Percentiles rank a stretch among this genome's conserved stretches.
These are phyloP conservation scores for Rhombomys opimus DNA, from an alignment of 2,113 vertebrate species.

Conservation along the genomic window DNA sequence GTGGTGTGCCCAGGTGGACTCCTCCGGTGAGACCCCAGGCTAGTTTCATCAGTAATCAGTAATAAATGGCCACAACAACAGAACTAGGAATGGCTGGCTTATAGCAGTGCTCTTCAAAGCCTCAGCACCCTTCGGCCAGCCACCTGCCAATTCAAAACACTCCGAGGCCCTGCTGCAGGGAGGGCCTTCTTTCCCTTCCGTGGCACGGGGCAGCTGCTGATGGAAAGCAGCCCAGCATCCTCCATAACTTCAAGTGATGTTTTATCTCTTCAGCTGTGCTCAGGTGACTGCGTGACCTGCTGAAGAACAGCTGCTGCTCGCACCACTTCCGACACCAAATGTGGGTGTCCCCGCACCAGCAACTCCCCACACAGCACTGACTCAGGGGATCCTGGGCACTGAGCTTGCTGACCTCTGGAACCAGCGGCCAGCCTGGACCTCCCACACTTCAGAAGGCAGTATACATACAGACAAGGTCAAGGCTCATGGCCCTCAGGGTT, in stretches of 20 bases:
- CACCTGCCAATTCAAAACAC: not conserved
- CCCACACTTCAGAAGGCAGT: not conserved
- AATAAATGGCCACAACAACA: not conserved
- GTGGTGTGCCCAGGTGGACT: not conserved
- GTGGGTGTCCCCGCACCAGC: not conserved
- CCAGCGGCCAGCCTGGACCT: not conserved
- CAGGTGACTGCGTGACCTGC: not conserved
- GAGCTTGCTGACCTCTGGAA: not conserved
- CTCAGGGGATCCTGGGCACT: not conserved
- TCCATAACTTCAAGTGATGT: not conserved
- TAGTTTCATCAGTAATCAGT: not conserved
- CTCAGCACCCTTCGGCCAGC: not conserved
- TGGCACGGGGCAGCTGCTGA: rapidly evolving
- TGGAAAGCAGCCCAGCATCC: not conserved
- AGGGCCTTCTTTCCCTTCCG: not conserved
- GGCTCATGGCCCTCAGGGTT: not conserved
- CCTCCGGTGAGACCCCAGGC: not conserved
- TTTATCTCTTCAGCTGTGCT: not conserved
- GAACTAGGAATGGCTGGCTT: not conserved
- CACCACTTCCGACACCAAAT: not conserved
- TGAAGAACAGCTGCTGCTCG: not conserved
- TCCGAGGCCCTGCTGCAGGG: rapidly evolving
- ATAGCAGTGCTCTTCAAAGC: not conserved
- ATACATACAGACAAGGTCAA: not conserved
- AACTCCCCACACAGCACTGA: not conserved